phyloP scores from a whole-genome alignment of 2,113 vertebrate species.

The Pygoscelis adeliae region DNA sequence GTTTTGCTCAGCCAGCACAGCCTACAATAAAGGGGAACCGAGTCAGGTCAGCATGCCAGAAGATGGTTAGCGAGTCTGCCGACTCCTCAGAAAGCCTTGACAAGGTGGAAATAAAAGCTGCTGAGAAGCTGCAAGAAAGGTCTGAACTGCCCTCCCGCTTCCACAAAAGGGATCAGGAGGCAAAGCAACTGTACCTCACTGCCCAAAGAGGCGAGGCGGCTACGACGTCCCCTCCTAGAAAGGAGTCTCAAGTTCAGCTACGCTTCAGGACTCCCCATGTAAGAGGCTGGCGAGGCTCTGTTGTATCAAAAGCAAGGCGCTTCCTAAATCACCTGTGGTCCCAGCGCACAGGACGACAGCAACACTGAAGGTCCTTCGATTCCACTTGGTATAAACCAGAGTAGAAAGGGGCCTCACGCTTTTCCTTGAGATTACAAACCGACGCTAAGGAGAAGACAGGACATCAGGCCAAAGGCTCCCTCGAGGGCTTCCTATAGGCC shows the following conservation, averaged over 20 bases:
- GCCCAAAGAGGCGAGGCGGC: not conserved
- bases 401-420: not conserved
- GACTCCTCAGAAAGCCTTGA: not conserved
- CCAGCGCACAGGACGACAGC: not conserved
- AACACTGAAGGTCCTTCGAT: not conserved
- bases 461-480: not conserved
- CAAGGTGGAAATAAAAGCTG: not conserved
- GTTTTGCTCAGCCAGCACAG: not conserved
- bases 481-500: not conserved
- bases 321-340: not conserved
- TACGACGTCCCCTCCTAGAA: accelerated
- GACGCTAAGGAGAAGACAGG: not conserved
- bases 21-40: not conserved
- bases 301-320: not conserved
- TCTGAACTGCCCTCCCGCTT: not conserved
- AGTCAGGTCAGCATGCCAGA: not conserved
- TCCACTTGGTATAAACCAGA: not conserved
- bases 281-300: not conserved
- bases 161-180: not conserved
- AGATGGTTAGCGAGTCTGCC: not conserved
- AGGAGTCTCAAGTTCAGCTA: not conserved
- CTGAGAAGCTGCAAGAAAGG: not conserved
- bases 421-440: not conserved
- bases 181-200: not conserved
- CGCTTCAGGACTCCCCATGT: accelerated